These are phyloP conservation scores for Phylloscopus trochiloides DNA, from an alignment of 2,113 vertebrate genomes.

Conservation along the genomic window DNA sequence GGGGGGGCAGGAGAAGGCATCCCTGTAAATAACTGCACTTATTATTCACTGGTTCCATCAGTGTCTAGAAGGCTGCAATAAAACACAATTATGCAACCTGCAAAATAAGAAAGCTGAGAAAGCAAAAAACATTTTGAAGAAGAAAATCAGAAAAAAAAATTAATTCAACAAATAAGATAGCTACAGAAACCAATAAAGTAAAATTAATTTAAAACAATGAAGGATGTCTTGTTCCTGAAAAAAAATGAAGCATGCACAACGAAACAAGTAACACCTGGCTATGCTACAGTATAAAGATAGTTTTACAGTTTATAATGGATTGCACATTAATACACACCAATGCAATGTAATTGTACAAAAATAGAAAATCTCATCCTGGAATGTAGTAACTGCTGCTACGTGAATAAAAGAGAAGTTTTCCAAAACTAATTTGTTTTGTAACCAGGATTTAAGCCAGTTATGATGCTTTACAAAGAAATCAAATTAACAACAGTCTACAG, in stretches of 20 bases:
- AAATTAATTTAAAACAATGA: not conserved
- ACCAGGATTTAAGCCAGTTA: not conserved
- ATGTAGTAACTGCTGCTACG: not conserved
- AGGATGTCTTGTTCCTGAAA: not conserved
- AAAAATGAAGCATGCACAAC: not conserved
- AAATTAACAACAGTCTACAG: not conserved
- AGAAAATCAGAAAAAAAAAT: not conserved
- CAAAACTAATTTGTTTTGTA: not conserved
- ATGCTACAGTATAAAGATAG: not conserved
- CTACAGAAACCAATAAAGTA: not conserved
- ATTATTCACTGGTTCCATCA: not conserved
- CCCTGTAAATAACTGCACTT: not conserved
- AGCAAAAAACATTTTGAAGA: not conserved
- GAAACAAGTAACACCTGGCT: not conserved
- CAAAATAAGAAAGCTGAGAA: not conserved
- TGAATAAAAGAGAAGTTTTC: not conserved
- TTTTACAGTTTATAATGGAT: not conserved
- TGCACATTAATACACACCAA: not conserved
- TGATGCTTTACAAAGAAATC: not conserved
- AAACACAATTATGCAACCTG: accelerated
- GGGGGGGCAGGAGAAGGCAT: not conserved
- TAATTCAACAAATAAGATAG: not conserved
- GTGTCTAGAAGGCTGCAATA: not conserved
- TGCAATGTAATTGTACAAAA: not conserved
- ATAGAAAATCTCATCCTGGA: not conserved